Evolutionary conservation across 2,888 invertebrate species (phyloP), one percentile per base, ranked within the genome.

Genomic region (Zelleria hepariella): DNA sequence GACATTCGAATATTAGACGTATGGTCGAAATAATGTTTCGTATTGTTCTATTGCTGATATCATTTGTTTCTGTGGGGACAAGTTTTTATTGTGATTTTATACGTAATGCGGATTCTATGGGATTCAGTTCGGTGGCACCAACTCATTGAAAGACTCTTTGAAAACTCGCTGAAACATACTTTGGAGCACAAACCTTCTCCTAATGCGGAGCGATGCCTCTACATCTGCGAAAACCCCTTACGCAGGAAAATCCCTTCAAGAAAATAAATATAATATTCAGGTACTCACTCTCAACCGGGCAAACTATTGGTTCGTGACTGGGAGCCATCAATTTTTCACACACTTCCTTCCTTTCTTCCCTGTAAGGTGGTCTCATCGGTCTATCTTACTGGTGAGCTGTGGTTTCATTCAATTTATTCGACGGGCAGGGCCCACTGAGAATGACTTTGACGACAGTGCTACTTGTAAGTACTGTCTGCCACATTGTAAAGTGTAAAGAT

Each of bases 301-400:
- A 61, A 60, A 58, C 62, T 67, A 67, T 63, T 64, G 67, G 67
- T 65, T 69, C 71, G 70, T 71, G 70, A 69, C 70, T 67, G 68
- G 68, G n/a, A 23, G 8, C 47, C 47, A 57, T 48, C 24, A 47
- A 24, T 57, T 48, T 47, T 57, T 48, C 25, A 7, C 5, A 54
- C 25, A 32, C 57, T 21, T 53, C 62, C 59, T 60, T 58, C 58
- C 32, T 42, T 42, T 42, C 15, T 42, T 42, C 32, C 32, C 32
- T 42, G 15, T 42, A 42, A 15, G 32, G 32, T 42, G 32, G 10
- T 15, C 15, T 42, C 15, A 15, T 2, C 15, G 3, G 10, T 42
- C 15, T 0, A 42, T 15, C 32, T 10, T 15, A 15, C 32, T 15
- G 32, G 32, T 2, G 32, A 42, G 3, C 32, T 42, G 15, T 42